Evolutionary conservation across 2,888 invertebrate species (phyloP).

Genomic region (Shargacucullia verbasci): DNA sequence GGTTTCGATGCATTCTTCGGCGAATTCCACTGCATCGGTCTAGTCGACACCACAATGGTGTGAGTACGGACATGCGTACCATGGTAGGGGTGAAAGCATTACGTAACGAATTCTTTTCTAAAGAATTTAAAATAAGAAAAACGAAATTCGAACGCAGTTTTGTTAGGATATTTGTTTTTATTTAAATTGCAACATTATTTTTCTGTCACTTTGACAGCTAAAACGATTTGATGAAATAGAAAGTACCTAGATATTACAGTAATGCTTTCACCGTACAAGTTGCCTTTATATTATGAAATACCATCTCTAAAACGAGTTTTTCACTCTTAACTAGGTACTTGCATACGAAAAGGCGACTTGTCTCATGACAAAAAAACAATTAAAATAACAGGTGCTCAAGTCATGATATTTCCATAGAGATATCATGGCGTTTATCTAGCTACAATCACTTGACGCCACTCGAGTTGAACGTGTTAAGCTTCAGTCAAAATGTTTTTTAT

Average conservation of each 20-base stretch:
- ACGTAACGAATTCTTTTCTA: conserved; percentile 9
- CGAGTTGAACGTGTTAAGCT: conserved; percentile 56
- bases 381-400: conserved; percentile 46
- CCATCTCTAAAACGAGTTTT: neutral
- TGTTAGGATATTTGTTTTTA: neutral
- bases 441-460: conserved; percentile 65
- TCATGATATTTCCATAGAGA: conserved; percentile 41
- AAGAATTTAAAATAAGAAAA: neutral
- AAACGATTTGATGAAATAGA: neutral
- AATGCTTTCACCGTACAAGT: conserved; percentile 50
- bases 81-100: conserved; percentile 49
- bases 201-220: neutral
- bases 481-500: conserved; percentile 46
- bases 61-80: conserved; percentile 57
- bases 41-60: conserved; percentile 75
- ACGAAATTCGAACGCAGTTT: conserved; percentile 4
- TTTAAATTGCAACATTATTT: conserved; percentile 7
- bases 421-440: conserved; percentile 53
- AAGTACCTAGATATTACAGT: conserved; percentile 14
- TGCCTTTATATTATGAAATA: conserved; percentile 23
- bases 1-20: conserved; percentile 96
- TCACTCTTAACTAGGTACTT: neutral
- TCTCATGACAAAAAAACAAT: conserved; percentile 29
- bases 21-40: conserved; percentile 97
- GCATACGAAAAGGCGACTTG: conserved; percentile 40